Base-by-base conservation (phyloP, 2,113 vertebrate species). In the Cyphomyrus plagiostoma region DNA sequence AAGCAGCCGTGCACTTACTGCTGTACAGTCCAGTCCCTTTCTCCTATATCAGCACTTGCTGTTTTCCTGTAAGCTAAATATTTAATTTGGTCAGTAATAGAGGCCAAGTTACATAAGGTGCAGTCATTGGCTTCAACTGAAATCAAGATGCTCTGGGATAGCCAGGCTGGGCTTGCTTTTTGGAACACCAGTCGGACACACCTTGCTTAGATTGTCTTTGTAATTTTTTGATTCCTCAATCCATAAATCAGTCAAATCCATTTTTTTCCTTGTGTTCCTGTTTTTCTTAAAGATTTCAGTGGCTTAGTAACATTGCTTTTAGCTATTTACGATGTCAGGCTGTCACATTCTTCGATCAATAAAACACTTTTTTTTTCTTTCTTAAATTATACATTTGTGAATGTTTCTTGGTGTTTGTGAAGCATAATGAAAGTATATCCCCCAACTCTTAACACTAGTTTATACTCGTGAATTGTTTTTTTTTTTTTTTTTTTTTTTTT, bases 181-280 rank as follows among this genome's bases (percentile, higher is more conserved):
- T 46, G 2, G 80, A 35, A 9, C 45, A n/a, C 13, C 48, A 52
- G 11, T 86, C 49, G 11, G 49, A 50, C 84, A 26, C 9, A 48
- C 6, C 10, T 48, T 23, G 45, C n/a, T n/a, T 84, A 84, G 48
- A 70, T 45, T n/a, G n/a, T n/a, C n/a, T n/a, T 50, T 56, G n/a
- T 77, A 26, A 15, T 46, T 77, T 89, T 82, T 93, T 93, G 90
- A 91, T 90, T 89, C 88, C 91, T 92, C 89, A 88, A 92, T 93
- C 92, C 92, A 90, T 92, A 91, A 91, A 87, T 88, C 85, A 89
- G 90, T 89, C 92, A 88, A 86, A 91, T 91, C 92, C 86, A 50
- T 89, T 53, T 89, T 53, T 3, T 85, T 90, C 92, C 92, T n/a
- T n/a, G 7, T 13, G 7, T 13, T 19, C 46, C 30, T 80, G 10